Evolutionary conservation across 2,888 invertebrate species (phyloP).

Genomic region (Nephrotoma guestfalica): DNA sequence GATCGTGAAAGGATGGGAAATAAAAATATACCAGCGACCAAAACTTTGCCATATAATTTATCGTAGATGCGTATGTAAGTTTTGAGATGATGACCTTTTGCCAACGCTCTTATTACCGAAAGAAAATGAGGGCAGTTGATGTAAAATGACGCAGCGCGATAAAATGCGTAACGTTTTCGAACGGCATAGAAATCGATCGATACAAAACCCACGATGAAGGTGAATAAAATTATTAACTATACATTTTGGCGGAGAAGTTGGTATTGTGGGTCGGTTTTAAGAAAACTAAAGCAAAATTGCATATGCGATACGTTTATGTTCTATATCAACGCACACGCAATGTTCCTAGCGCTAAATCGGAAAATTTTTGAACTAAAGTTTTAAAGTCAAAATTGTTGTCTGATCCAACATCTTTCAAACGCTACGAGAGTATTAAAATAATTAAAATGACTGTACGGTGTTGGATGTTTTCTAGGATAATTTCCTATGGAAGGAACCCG

Average conservation of each 20-base stretch:
- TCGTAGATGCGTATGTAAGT: conserved; percentile 17
- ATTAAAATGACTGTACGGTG: too few species aligned
- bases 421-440: too few species aligned
- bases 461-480: too few species aligned
- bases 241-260: background rate
- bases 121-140: conserved; percentile 10
- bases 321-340: too few species aligned
- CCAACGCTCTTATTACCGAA: conserved; percentile 11
- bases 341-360: too few species aligned
- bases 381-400: too few species aligned
- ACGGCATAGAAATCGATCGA: background rate
- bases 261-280: background rate
- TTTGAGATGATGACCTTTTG: conserved; percentile 1
- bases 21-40: conserved; percentile 26
- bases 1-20: conserved; percentile 23
- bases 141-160: conserved; percentile 10
- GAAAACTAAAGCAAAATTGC: background rate
- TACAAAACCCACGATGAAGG: background rate
- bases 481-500: too few species aligned
- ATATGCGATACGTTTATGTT: too few species aligned
- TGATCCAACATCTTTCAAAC: too few species aligned
- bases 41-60: conserved; percentile 17
- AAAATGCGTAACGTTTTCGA: conserved; percentile 9
- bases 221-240: background rate
- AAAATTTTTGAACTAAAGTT: too few species aligned